Conservation (phyloP, 2,113 vertebrate species). For the Seriola rivoliana region DNA sequence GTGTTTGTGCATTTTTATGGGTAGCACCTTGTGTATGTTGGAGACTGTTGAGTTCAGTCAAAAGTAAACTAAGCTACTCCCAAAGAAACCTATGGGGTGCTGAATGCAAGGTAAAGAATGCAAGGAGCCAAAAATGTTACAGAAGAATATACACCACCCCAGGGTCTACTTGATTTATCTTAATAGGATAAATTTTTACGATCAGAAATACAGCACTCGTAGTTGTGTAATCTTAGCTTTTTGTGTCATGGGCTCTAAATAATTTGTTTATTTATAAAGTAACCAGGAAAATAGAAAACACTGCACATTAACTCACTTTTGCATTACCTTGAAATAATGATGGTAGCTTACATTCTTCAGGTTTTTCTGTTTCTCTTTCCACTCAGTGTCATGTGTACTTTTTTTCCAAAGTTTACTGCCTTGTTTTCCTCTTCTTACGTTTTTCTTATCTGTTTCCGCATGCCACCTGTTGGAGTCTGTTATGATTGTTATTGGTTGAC, state of each 20-base stretch:
- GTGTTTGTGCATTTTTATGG: slow-evolving; percentile 82
- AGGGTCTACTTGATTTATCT: slow-evolving; percentile 22
- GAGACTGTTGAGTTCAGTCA: slow-evolving; percentile 30
- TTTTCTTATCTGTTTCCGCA: background rate
- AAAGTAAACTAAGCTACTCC: slow-evolving; percentile 40
- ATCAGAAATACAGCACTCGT: background rate
- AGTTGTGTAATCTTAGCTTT: background rate
- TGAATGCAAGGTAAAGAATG: background rate
- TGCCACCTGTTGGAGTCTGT: background rate
- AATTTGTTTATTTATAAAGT: background rate
- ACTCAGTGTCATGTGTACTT: background rate
- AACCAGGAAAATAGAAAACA: background rate
- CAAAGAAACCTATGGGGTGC: slow-evolving; percentile 15
- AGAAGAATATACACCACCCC: background rate
- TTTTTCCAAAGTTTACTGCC: background rate
- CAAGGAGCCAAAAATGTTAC: background rate
- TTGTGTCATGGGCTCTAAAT: background rate
- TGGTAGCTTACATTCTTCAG: background rate
- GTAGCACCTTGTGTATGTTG: slow-evolving; percentile 56
- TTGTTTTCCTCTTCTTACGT: too few species aligned
- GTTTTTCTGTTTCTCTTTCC: background rate
- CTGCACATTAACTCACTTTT: background rate
- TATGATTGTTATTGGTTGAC: background rate
- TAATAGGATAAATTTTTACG: background rate
- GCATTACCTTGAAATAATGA: background rate